Evolutionary conservation across 2,888 invertebrate species (phyloP).

Genomic region (Gandaritis pyraliata): DNA sequence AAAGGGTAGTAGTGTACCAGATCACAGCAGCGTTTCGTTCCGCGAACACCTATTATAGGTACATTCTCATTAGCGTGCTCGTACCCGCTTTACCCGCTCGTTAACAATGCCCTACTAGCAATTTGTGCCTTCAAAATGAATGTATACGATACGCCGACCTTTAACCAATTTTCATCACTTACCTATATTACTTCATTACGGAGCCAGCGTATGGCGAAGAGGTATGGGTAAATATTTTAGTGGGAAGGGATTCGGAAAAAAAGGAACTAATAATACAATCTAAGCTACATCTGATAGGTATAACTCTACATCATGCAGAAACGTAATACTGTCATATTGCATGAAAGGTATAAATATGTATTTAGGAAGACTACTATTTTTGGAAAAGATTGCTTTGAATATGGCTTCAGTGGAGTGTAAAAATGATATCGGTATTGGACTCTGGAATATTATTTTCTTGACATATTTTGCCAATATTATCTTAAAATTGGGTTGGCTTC

Average conservation of each 20-base stretch:
- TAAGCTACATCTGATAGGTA: background rate
- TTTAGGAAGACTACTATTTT: conserved; percentile 4
- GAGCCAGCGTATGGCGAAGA: conserved; percentile 21
- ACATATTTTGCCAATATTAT: conserved; percentile 24
- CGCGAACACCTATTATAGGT: conserved; percentile 66
- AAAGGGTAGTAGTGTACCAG: conserved; percentile 50
- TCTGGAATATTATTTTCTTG: conserved; percentile 19
- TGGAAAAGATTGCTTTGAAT: conserved; percentile 27
- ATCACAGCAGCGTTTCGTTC: conserved; percentile 53
- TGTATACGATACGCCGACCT: conserved; percentile 56
- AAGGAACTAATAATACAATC: background rate
- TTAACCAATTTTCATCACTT: conserved; percentile 43
- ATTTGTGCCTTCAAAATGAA: conserved; percentile 66
- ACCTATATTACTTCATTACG: conserved; percentile 38
- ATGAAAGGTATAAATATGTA: background rate
- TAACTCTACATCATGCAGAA: too few species aligned
- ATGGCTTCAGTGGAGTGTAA: conserved; percentile 24
- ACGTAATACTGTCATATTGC: background rate
- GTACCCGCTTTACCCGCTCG: conserved; percentile 66
- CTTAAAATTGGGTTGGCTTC: conserved; percentile 11
- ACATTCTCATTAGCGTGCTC: conserved; percentile 71
- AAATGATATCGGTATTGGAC: conserved; percentile 27
- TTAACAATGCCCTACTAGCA: conserved; percentile 66
- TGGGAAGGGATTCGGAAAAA: conserved; percentile 11
- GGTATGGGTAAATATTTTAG: conserved; percentile 35